Percentiles rank a stretch among this genome's conserved stretches.
phyloP scores from a whole-genome alignment of 2,888 invertebrate species.

The Nymphalis polychloros region DNA sequence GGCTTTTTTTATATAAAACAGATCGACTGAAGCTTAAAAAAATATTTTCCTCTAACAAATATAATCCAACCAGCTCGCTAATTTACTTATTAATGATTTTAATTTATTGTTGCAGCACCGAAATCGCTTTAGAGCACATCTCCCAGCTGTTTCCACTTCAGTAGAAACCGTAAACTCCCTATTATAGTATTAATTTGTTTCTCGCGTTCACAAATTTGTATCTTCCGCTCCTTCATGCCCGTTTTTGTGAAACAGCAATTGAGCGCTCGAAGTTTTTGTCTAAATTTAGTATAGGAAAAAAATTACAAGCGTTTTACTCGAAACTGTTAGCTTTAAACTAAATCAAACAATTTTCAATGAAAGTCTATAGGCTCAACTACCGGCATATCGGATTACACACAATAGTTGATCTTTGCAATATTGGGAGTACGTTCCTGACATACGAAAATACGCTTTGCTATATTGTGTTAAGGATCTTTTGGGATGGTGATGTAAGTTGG shows the following conservation, averaged over 20 bases:
- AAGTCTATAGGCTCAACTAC: constrained; percentile 69
- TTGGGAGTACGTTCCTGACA: constrained; percentile 39
- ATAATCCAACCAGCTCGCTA: constrained; percentile 6
- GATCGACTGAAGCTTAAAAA: no score
- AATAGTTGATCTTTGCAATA: constrained; percentile 62
- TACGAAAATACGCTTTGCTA: constrained; percentile 50
- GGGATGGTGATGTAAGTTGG: constrained; percentile 50
- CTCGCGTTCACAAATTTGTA: constrained; percentile 75
- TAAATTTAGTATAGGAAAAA: constrained; percentile 34
- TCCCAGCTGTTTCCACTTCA: constrained; percentile 72
- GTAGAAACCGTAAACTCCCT: constrained; percentile 44
- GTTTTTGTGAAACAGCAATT: constrained; percentile 41
- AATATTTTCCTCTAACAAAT: no score
- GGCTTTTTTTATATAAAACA: no score
- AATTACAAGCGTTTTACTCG: constrained; percentile 44
- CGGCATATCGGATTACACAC: constrained; percentile 71
- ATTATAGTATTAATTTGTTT: constrained; percentile 71
- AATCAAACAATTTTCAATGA: constrained; percentile 68
- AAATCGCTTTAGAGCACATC: constrained; percentile 16
- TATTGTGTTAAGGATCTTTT: constrained; percentile 46
- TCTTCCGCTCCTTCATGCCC: constrained; percentile 59
- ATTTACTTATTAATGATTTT: constrained; percentile 18
- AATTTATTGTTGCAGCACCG: constrained; percentile 23
- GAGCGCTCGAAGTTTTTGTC: constrained; percentile 35
- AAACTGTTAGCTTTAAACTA: constrained; percentile 47